A percentile compares a stretch with the other conserved stretches of the same genome.
Evolutionary conservation across 1,140 invertebrate genomes (phyloP).

Genomic region (Ostrea edulis): DNA sequence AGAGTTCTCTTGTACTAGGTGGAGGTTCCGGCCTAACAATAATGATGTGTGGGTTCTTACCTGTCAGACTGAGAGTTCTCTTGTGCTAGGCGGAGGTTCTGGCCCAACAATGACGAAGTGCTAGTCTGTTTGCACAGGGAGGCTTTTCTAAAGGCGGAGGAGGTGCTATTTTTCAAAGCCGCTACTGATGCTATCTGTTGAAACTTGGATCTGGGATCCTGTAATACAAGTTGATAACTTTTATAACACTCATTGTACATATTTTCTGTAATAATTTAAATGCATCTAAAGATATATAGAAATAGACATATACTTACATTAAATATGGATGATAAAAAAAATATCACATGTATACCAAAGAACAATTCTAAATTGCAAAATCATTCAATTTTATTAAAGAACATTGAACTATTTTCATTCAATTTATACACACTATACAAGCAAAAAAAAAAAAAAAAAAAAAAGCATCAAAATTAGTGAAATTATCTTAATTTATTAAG

Average conservation of each 20-base stretch:
- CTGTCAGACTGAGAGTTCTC: not conserved
- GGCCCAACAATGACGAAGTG: not conserved
- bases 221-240: not conserved
- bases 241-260: not conserved
- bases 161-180: conserved; percentile 12
- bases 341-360: too few species aligned
- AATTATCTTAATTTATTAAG: too few species aligned
- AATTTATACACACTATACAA: too few species aligned
- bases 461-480: too few species aligned
- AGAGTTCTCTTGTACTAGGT: not conserved
- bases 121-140: conserved; percentile 22
- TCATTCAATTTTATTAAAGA: too few species aligned
- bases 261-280: not conserved
- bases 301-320: not conserved
- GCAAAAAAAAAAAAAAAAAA: too few species aligned
- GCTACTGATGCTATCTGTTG: conserved; percentile 3
- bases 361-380: too few species aligned
- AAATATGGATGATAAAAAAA: too few species aligned
- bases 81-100: not conserved
- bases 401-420: too few species aligned
- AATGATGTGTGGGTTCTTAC: not conserved
- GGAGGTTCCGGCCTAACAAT: not conserved
- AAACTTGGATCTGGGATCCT: conserved; percentile 40
- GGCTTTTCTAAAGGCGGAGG: not conserved
- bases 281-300: not conserved